Base-by-base conservation (phyloP, 1,140 invertebrate species). In the Euborellia annulipes region DNA sequence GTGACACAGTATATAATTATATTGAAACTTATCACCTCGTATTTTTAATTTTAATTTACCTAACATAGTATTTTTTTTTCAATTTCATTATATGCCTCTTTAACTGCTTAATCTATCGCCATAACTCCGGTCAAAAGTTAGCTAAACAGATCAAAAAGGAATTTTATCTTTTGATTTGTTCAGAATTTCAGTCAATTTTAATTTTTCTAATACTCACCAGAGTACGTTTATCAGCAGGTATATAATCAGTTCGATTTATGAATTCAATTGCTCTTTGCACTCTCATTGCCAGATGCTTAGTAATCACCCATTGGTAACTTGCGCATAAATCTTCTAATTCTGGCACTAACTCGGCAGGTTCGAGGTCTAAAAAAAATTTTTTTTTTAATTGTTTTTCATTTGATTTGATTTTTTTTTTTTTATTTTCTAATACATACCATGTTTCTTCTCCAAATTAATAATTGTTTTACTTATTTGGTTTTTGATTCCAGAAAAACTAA, bases 291-390 rank as follows among this genome's bases (percentile, higher is more conserved):
- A 98, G 58, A 64, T 95, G 90, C 48, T 73, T 72, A 14, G 79
- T 70, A n/a, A 87, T 57, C 16, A 72, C 69, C 47, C 76, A 67
- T 60, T 93, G 80, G 59, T 93, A 76, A 37, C 74, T 79, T 9
- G 90, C 89, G 72, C 89, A 94, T 3, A 96, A 60, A 60, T 96
- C 83, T 47, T 73, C 65, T n/a, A 82, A 69, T 59, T 78, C 73
- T 6, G 86, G 82, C 42, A 96, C 76, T 6, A 91, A 60, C 21
- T 64, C 70, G 65, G 82, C 81, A 19, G 68, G 72, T 21, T 62
- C 57, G 14, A 77, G 53, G 56, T 62, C 66, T 75, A 27, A 27
- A 2, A 2, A 43, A 3, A 46, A 3, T 14, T 46, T 43, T 22
- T 14, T 14, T 16, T 14, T 21, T 45, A 43, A 11, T 32, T 43